Base-by-base conservation (phyloP, 2,888 invertebrate species). In the Aleiodes alternator region DNA sequence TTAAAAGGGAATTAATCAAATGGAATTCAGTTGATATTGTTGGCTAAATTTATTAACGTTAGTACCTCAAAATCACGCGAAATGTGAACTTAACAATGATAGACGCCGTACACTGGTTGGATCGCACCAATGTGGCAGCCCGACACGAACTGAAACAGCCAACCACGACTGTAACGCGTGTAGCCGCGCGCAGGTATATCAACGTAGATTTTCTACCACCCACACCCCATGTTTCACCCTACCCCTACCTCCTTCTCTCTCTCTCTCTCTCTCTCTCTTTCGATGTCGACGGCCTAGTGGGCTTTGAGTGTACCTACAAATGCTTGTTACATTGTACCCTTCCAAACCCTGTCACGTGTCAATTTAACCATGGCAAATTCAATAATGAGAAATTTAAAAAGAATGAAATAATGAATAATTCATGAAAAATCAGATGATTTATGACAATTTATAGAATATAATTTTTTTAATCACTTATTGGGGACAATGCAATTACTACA, bases 141-240 rank as follows among this genome's bases (percentile, higher is more conserved):
- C 66, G 50, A 71, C 71, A 71, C 71, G 71, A 50, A 75, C 75
- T 75, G 75, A 71, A 38, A 64, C 43, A 14, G 23, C 71, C 55
- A 56, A 66, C 50, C 75, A 71, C 75, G 56, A 75, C 75, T 51
- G 55, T 51, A 71, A 75, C 75, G 75, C 57, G 75, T 75, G 75
- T 71, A 75, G 55, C 68, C 75, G 75, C 75, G 64, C 64, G 75
- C 75, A 75, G 75, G 75, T 71, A 75, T 69, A 71, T 66, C 71
- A 61, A 38, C 34, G 16, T 66, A 56, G 66, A 56, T n/a, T 14
- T 71, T 68, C 64, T 23, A 38, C 48, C 64, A 14, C 48, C 56
- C 66, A 48, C 75, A 53, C 55, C 61, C 50, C 48, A 56, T 70
- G 38, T 59, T 38, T 64, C 64, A 55, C 23, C 23, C 1, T 23